A percentile compares a stretch with the other conserved stretches of the same genome.
Evolutionary conservation across 2,888 invertebrate genomes (phyloP).

Genomic region (Epinotia brunnichana): DNA sequence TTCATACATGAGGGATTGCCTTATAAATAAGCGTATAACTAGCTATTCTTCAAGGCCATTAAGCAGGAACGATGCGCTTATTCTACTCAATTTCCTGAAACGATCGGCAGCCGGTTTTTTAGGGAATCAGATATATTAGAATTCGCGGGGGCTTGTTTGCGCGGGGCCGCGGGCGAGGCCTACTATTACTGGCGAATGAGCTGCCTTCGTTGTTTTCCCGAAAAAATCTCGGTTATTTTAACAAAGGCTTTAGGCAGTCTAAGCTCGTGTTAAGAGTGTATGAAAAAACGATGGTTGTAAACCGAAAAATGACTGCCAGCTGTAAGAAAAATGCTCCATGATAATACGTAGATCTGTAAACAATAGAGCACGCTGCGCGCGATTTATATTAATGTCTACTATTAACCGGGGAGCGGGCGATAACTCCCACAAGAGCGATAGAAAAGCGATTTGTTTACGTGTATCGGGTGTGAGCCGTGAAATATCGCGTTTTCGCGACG

Average conservation of each 20-base stretch:
- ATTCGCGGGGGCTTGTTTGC: slow-evolving; percentile 26
- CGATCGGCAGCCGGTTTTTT: slow-evolving; percentile 41
- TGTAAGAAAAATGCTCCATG: slow-evolving; percentile 35
- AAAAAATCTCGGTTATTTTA: background rate
- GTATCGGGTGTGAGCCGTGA: slow-evolving; percentile 51
- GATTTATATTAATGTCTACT: slow-evolving; percentile 71
- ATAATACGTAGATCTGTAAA: slow-evolving; percentile 44
- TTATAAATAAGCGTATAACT: slow-evolving; percentile 42
- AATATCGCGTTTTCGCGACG: slow-evolving; percentile 49
- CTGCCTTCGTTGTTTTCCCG: slow-evolving; percentile 1
- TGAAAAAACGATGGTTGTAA: background rate
- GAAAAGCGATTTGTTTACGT: slow-evolving; percentile 69
- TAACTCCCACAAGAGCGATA: slow-evolving; percentile 64
- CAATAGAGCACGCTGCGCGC: slow-evolving; percentile 49
- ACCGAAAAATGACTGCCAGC: background rate
- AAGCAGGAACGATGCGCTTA: slow-evolving; percentile 43
- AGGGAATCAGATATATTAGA: slow-evolving; percentile 40
- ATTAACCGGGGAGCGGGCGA: slow-evolving; percentile 66
- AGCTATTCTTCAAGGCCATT: slow-evolving; percentile 39
- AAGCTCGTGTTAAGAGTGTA: background rate
- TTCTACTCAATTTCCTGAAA: slow-evolving; percentile 44
- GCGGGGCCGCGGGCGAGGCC: slow-evolving; percentile 6
- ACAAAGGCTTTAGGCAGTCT: background rate
- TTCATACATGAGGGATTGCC: slow-evolving; percentile 42
- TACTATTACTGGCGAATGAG: slow-evolving; percentile 19